Evolutionary conservation across 2,113 vertebrate genomes (phyloP).

Genomic region (Xiphophorus couchianus): DNA sequence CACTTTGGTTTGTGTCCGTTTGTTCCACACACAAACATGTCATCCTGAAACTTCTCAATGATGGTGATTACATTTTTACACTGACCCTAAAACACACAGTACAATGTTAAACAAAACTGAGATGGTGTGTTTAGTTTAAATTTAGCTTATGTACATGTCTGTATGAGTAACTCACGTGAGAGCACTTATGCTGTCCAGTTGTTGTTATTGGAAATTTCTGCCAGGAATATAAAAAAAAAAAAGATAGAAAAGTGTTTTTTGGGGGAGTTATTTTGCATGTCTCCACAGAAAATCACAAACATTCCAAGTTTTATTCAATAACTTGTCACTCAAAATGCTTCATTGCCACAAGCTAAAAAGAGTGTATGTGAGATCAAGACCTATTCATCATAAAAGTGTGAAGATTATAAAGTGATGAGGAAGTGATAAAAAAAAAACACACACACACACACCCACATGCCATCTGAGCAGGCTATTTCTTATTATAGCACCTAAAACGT

Average conservation of each 20-base stretch:
- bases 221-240: not conserved
- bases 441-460: too few relatives aligned
- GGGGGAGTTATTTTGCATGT: not conserved
- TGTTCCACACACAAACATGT: slow-evolving; percentile 76
- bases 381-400: too few relatives aligned
- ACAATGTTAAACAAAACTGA: slow-evolving; percentile 4
- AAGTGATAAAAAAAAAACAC: too few relatives aligned
- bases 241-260: not conserved
- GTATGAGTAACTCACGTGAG: slow-evolving; percentile 60
- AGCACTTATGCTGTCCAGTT: slow-evolving; percentile 27
- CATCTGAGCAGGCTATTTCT: too few relatives aligned
- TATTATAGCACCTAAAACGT: too few relatives aligned
- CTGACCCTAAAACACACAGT: slow-evolving; percentile 52
- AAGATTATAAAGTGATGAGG: too few relatives aligned
- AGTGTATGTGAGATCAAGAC: too few relatives aligned
- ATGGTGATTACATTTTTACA: slow-evolving; percentile 74
- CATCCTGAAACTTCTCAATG: slow-evolving; percentile 72
- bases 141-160: not conserved
- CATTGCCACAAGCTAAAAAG: not conserved
- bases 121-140: not conserved
- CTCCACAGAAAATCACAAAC: not conserved
- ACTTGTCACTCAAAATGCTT: not conserved
- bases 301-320: not conserved
- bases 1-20: slow-evolving; percentile 71
- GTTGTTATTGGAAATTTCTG: slow-evolving; percentile 62